These are phyloP conservation scores for Willowsia nigromaculata DNA, from an alignment of 2,888 invertebrate species.

Conservation along the genomic window DNA sequence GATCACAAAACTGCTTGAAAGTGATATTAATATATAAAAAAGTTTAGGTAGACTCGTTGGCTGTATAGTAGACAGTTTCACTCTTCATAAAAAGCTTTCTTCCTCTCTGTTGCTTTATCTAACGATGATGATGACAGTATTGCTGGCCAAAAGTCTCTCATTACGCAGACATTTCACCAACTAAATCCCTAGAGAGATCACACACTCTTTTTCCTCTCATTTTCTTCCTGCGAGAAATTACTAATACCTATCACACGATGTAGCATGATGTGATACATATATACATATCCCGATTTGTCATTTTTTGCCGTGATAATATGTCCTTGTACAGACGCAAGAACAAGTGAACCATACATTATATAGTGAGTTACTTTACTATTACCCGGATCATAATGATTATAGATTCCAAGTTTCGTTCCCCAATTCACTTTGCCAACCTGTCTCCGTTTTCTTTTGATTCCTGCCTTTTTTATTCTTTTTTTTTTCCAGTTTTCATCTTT, in stretches of 20 bases:
- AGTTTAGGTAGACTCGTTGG: background rate
- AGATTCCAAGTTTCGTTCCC: background rate
- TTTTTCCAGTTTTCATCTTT: background rate
- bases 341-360: background rate
- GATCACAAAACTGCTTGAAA: background rate
- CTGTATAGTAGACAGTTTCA: background rate
- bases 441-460: background rate
- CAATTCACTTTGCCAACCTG: background rate
- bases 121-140: background rate
- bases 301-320: background rate
- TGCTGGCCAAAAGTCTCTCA: slow-evolving; percentile 38
- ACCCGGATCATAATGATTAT: background rate
- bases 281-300: slow-evolving; percentile 18
- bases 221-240: background rate
- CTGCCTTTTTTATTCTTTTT: background rate
- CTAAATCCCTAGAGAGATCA: slow-evolving; percentile 26
- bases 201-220: background rate
- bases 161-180: slow-evolving; percentile 18
- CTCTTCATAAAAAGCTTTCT: slow-evolving; percentile 19
- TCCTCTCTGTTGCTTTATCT: background rate
- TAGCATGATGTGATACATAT: background rate
- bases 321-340: background rate
- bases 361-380: background rate
- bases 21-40: background rate
- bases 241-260: background rate